Conservation (phyloP, 2,113 vertebrate species). For the Falco punctatus region DNA sequence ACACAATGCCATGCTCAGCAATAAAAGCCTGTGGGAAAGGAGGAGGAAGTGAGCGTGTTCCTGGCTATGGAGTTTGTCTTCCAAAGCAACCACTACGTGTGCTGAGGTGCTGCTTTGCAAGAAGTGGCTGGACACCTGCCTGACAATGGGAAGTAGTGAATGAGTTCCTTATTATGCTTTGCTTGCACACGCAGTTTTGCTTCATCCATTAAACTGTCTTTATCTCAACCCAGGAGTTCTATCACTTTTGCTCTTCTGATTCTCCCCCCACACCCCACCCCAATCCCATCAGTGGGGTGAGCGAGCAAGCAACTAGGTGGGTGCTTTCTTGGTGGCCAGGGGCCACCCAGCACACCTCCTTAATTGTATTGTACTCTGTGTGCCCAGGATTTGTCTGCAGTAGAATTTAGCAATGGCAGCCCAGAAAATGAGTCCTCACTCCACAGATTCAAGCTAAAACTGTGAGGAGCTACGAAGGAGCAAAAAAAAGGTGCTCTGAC, state of each 20-base stretch:
- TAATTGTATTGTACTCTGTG: not conserved
- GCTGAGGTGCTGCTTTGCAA: too few relatives aligned
- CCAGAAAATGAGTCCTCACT: not conserved
- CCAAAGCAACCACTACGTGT: too few relatives aligned
- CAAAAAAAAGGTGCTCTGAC: not conserved
- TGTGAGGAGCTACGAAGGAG: not conserved
- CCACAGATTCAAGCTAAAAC: not conserved
- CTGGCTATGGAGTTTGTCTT: too few relatives aligned
- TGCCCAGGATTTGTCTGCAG: not conserved
- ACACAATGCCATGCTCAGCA: not conserved
- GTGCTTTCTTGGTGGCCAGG: not conserved
- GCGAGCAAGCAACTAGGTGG: not conserved
- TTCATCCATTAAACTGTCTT: not conserved
- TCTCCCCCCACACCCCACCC: not conserved
- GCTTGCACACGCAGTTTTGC: too few relatives aligned
- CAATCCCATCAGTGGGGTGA: rapidly evolving
- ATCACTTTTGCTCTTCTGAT: not conserved
- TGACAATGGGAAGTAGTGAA: too few relatives aligned
- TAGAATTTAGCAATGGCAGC: not conserved
- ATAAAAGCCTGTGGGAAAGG: too few relatives aligned
- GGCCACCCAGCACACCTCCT: not conserved
- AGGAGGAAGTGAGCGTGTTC: too few relatives aligned
- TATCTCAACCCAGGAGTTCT: not conserved
- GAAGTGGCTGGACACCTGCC: too few relatives aligned
- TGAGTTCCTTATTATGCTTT: too few relatives aligned